Base-by-base conservation (phyloP, 2,113 vertebrate genomes). In the Sebastes schlegelii region DNA sequence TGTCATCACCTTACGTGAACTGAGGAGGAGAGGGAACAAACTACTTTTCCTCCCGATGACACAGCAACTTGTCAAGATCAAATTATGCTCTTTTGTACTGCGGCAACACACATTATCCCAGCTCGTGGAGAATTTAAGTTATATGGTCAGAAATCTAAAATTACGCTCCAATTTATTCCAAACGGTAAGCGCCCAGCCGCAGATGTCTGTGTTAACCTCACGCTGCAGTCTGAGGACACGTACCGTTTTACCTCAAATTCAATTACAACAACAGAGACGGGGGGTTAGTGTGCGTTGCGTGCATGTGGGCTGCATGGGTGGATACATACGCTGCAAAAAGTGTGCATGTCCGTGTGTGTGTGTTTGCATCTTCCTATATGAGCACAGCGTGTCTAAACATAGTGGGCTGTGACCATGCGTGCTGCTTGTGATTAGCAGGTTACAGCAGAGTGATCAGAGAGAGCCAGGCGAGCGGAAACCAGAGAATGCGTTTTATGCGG, bases 361-460 rank as follows among this genome's bases (percentile, higher is more conserved):
- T 51, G 43, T 52, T 66, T 67, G 45, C 63, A 79, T 85, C 55
- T 55, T 63, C 57, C 73, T 81, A 75, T 79, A 86, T 65, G 78
- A 70, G 76, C 23, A 16, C 13, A 78, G 80, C 58, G n/a, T 21
- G 42, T 87, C 87, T 88, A 82, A 92, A 93, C 88, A 93, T 92
- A 93, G 91, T 82, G 84, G 74, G 85, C 86, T 71, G 85, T 49
- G 83, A 87, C 82, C 86, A 73, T 83, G 85, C 86, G 10, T 21
- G 83, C 85, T 86, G 86, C 91, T 88, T 90, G 79, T 91, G 91
- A 94, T 94, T 93, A 91, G 91, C 92, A 86, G 85, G 80, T 91
- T 87, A 87, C 81, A 85, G 89, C 79, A 70, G 61, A 34, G 79
- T 72, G 89, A 92, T 92, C 92, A 93, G 86, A 93, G 84, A 70